A percentile compares a stretch with the other conserved stretches of the same genome.
Evolutionary conservation across 1,140 invertebrate species (phyloP).

Genomic region (Yoshiicerus persimilis): DNA sequence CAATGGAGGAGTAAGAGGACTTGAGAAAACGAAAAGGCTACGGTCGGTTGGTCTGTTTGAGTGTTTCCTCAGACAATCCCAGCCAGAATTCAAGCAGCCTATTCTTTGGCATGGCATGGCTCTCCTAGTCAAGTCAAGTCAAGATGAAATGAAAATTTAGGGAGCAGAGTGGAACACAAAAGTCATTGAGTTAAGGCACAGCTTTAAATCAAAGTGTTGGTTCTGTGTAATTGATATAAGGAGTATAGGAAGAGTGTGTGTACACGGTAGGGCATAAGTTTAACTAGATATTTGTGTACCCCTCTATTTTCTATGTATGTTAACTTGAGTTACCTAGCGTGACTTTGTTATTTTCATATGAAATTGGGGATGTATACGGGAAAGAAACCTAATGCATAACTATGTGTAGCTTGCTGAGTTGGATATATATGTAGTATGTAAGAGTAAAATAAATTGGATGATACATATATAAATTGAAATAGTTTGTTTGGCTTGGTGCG

Average conservation of each 20-base stretch:
- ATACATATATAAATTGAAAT: not conserved
- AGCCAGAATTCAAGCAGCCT: not conserved
- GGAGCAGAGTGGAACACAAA: constrained; percentile 1
- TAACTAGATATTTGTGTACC: not conserved
- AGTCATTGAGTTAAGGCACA: constrained; percentile 3
- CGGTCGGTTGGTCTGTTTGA: not conserved
- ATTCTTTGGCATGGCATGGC: not conserved
- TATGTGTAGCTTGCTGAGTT: not conserved
- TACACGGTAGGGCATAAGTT: not conserved
- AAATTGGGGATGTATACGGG: not conserved
- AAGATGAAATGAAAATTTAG: constrained; percentile 21
- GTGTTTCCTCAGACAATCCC: not conserved
- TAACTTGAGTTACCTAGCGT: not conserved
- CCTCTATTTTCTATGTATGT: too few relatives aligned
- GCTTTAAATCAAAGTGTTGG: constrained; percentile 20
- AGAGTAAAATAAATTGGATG: not conserved
- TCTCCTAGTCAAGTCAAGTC: not conserved
- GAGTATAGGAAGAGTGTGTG: not conserved
- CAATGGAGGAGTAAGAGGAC: not conserved
- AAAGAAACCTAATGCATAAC: not conserved
- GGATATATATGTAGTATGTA: not conserved
- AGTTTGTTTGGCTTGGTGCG: not conserved
- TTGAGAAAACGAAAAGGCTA: not conserved
- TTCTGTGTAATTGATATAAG: not conserved
- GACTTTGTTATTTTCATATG: not conserved